phyloP scores from a whole-genome alignment of 30 jellyfish, hydroid and myxozoan species.

The Aurelia aurita region DNA sequence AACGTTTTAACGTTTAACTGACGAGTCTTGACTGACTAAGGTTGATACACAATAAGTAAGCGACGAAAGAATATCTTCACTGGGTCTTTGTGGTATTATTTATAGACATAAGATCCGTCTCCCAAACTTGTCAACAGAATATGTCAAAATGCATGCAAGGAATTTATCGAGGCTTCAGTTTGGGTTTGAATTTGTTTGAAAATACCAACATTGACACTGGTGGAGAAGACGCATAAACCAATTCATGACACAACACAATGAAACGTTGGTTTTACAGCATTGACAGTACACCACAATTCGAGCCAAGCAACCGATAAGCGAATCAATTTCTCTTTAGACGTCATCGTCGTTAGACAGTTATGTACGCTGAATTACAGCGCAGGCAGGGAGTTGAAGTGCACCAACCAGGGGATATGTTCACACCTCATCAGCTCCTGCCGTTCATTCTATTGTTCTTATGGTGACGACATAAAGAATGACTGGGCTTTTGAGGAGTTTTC shows the following conservation, averaged over 20 bases:
- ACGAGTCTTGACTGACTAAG: too few relatives aligned
- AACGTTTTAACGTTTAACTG: too few relatives aligned
- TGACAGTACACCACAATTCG: conserved; percentile 30
- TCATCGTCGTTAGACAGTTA: conserved; percentile 27
- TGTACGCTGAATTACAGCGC: conserved; percentile 33
- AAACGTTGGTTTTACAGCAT: conserved; percentile 5
- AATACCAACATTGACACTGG: conserved; percentile 1
- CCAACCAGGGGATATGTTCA: conserved; percentile 47
- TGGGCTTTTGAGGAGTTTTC: background rate
- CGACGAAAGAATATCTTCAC: conserved; percentile 11
- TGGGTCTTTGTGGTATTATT: conserved; percentile 58
- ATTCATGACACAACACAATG: conserved; percentile 40
- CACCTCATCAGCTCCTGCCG: conserved; percentile 63
- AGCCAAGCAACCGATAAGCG: conserved; percentile 13
- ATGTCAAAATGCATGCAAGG: conserved; percentile 55
- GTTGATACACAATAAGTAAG: background rate
- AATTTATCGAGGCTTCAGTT: conserved; percentile 19
- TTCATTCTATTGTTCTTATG: background rate
- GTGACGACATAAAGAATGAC: background rate
- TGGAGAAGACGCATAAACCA: conserved; percentile 20
- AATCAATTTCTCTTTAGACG: conserved; percentile 4
- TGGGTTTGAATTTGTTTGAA: conserved; percentile 6
- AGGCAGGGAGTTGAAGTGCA: conserved; percentile 16
- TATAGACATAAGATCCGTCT: conserved; percentile 64
- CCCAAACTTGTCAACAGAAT: conserved; percentile 57